A percentile compares a stretch with the other conserved stretches of the same genome.
Conservation (phyloP, 2,888 invertebrate genomes). For the Acanthosepion esculentum region DNA sequence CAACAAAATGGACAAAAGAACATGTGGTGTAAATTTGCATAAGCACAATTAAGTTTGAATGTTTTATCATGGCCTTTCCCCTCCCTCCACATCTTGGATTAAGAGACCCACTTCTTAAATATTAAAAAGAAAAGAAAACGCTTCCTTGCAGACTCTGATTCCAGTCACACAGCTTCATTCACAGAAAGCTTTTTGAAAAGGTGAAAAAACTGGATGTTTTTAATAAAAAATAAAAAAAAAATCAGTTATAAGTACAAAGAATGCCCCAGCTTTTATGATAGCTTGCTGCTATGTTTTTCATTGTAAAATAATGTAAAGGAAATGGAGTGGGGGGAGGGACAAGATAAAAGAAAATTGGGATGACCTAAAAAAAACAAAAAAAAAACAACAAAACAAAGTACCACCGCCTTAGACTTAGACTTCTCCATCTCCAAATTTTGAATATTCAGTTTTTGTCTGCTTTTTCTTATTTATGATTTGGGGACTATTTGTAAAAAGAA, state of each 20-base stretch:
- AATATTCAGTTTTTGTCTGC: slow-evolving; percentile 1
- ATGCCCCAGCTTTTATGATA: background rate
- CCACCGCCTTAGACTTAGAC: slow-evolving; percentile 8
- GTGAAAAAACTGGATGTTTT: background rate
- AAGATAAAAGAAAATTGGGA: background rate
- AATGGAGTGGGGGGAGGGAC: background rate
- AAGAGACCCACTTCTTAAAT: background rate
- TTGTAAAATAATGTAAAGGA: background rate
- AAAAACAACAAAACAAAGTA: background rate
- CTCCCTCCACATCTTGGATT: background rate
- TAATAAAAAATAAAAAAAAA: background rate
- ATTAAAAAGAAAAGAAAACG: background rate
- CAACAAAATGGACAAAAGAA: background rate
- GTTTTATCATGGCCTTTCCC: background rate
- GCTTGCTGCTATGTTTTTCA: no score
- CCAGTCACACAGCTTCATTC: background rate
- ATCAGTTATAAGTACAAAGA: background rate
- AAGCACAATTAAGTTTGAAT: background rate
- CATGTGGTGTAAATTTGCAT: background rate
- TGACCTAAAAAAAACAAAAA: background rate
- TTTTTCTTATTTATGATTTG: no score
- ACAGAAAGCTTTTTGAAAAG: no score
- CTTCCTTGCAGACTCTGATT: background rate
- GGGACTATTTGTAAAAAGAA: background rate
- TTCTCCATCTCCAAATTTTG: background rate